Base-by-base conservation (phyloP, 2,797 vertebrate genomes). In the Sciurus carolinensis region DNA sequence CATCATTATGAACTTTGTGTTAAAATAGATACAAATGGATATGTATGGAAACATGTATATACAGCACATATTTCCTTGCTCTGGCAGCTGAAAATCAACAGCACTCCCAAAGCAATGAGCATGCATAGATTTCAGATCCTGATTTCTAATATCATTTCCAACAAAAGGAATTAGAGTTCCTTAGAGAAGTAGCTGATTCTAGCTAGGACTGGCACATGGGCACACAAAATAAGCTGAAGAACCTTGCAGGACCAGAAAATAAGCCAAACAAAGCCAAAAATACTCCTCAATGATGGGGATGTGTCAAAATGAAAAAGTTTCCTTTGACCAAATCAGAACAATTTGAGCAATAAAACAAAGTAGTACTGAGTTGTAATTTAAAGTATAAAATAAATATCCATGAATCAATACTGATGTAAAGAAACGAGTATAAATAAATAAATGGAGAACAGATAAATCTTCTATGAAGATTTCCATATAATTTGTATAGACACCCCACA, bases 381-480 rank as follows among this genome's bases (percentile, higher is more conserved):
- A 93, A 52, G 47, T 85, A 42, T 66, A 71, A 88, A 66, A 66
- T 72, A 72, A 96, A 59, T 77, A 91, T 66, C 28, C 13, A 64
- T 66, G 52, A 30, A 54, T 93, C 75, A 39, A 72, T 75, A 87
- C 28, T 82, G 44, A n/a, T 72, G 93, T 24, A 72, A 71, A 80
- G 52, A 86, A 57, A 22, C 7, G 20, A 57, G 54, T 7, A 57
- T 57, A 57, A 57, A 57, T 93, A 87, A 82, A 71, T 64, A 11
- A 30, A 7, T 57, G 30, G 9, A 75, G 12, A 86, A 77, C 10
- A 82, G 33, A 87, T 71, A 73, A 91, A 93, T 73, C 42, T 90
- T 57, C 64, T 28, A 36, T 36, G n/a, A 20, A 44, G 30, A 87
- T 57, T 80, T 91, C 47, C 80, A 52, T 72, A 69, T 39, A 90